Evolutionary conservation across 2,888 invertebrate genomes (phyloP), one percentile per base, ranked within the genome.

Genomic region (Apamea crenata): DNA sequence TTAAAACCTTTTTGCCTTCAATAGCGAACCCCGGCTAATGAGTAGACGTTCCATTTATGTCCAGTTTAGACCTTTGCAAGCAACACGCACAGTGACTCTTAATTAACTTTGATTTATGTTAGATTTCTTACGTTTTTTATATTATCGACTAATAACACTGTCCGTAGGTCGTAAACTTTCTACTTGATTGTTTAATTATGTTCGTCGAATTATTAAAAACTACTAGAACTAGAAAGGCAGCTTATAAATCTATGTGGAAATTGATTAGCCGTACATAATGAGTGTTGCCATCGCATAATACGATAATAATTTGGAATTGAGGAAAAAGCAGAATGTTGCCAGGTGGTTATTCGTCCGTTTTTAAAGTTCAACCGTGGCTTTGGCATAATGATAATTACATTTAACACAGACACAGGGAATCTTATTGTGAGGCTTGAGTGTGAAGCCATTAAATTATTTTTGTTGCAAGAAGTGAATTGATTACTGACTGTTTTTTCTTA

Each of bases 1-100:
- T 89, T 77, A 87, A 86, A 87, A 79, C 74, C 74, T 91, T 91
- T 90, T 91, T 91, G 87, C 88, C 59, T 82, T 84, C 70, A 75
- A 81, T 74, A 82, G 69, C 59, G 40, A 84, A 70, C 82, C 74
- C 69, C 78, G 76, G 81, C 82, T 90, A 91, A 90, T 90, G 85
- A 91, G 75, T 90, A 84, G 89, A 86, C 85, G 87, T 91, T 90
- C 91, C 89, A 81, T 91, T 86, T 89, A 89, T 73, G 90, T 90
- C 86, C 83, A 88, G 89, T 88, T 89, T 91, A 78, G 84, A 85
- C 77, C 85, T 90, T 88, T 86, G 88, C 85, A 78, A 73, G 91
- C 86, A 88, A 90, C 92, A 89, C 88, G 87, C 82, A 85, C 74
- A 66, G 59, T 71, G 85, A 87, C 80, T 86, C 70, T 81, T 84